Evolutionary conservation across 92 coral and sea anemone genomes (phyloP).

Genomic region (Zoanthus solanderi): DNA sequence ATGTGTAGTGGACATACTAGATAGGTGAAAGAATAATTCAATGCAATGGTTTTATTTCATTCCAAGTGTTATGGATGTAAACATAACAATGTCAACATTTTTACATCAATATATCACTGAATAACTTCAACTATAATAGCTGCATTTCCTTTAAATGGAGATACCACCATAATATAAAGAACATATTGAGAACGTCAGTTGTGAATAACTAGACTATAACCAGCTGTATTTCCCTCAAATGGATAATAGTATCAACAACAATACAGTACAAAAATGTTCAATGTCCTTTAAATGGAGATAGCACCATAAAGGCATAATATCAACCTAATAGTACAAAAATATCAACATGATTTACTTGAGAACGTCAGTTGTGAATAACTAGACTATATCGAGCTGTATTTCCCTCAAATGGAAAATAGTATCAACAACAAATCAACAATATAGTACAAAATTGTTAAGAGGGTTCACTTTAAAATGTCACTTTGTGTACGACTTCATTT

Average conservation of each 20-base stretch:
- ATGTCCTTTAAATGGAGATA: slow-evolving; percentile 40
- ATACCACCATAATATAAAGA: slow-evolving; percentile 36
- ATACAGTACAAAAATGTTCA: slow-evolving; percentile 29
- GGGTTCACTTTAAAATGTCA: slow-evolving; percentile 44
- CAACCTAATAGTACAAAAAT: slow-evolving; percentile 11
- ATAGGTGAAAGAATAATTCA: slow-evolving; percentile 40
- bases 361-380: slow-evolving; percentile 42
- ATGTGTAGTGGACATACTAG: slow-evolving; percentile 42
- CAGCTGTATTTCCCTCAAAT: slow-evolving; percentile 43
- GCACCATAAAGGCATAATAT: slow-evolving; percentile 25
- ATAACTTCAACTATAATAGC: slow-evolving; percentile 39
- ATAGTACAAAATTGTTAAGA: slow-evolving; percentile 42
- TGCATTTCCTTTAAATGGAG: slow-evolving; percentile 42
- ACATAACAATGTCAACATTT: slow-evolving; percentile 38
- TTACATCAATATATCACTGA: slow-evolving; percentile 39
- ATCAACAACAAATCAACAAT: slow-evolving; percentile 34
- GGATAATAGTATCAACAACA: slow-evolving; percentile 39
- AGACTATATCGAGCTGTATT: slow-evolving; percentile 40
- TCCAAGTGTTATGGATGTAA: slow-evolving; percentile 41
- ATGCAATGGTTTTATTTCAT: slow-evolving; percentile 40
- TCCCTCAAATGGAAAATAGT: slow-evolving; percentile 41
- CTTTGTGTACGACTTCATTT: slow-evolving; percentile 41
- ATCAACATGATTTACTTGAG: slow-evolving; percentile 17
- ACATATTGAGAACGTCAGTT: slow-evolving; percentile 40
- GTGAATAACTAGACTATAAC: slow-evolving; percentile 42